phyloP scores from a whole-genome alignment of 2,113 vertebrate species.

The Uropsilus gracilis region DNA sequence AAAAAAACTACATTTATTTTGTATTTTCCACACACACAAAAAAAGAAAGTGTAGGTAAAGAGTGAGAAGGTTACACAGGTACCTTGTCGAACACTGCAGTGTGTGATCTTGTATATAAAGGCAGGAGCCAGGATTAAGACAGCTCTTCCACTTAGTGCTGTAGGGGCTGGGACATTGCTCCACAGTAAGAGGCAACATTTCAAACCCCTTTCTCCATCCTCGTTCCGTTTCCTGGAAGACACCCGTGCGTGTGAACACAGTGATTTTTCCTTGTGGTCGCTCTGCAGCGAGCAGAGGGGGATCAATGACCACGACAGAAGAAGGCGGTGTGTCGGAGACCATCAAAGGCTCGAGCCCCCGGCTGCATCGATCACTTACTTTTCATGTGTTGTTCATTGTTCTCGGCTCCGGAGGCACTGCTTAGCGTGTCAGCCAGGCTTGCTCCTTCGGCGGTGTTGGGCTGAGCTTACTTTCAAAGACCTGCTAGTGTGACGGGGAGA shows the following conservation, averaged over 20 bases:
- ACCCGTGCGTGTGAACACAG: neutral
- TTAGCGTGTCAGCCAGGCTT: neutral
- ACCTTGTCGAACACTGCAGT: neutral
- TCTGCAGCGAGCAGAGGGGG: neutral
- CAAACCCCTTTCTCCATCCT: neutral
- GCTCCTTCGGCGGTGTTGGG: neutral
- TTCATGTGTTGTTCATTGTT: slow-evolving; percentile 6
- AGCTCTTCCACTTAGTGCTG: neutral
- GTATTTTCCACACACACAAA: no score
- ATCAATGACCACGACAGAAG: neutral
- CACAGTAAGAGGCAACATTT: neutral
- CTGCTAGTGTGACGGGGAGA: slow-evolving; percentile 16
- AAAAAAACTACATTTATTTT: no score
- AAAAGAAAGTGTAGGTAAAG: no score
- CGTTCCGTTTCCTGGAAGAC: neutral
- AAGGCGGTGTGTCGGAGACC: neutral
- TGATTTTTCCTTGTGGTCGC: neutral
- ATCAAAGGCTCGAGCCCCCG: neutral
- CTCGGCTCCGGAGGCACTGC: neutral
- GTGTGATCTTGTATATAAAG: neutral
- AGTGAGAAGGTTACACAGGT: neutral
- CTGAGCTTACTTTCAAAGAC: slow-evolving; percentile 55
- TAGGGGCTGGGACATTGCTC: neutral
- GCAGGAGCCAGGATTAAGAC: neutral
- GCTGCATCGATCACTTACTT: neutral